Evolutionary conservation across 2,888 invertebrate species (phyloP), one percentile per base, ranked within the genome.

Genomic region (Chrysina gloriosa): DNA sequence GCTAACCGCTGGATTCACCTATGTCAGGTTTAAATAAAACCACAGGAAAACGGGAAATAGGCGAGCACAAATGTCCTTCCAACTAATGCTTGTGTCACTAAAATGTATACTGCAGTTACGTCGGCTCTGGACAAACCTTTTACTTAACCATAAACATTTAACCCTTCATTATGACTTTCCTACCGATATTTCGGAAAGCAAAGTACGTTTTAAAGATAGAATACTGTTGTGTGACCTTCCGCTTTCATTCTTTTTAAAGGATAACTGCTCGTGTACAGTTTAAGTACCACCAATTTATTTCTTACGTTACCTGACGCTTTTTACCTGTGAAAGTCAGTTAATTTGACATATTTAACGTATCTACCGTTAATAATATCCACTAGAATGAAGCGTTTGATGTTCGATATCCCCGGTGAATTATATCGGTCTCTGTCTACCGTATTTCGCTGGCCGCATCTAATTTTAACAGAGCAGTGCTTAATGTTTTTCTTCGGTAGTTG

Each of bases 401-500:
- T 31, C 36, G n/a, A 36, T 64, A 39, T 64, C 31, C 19, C 9
- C 14, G 48, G 21, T 11, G 27, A 50, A n/a, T 14, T 64, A 50
- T 52, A 27, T 50, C 23, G 14, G 16, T 64, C 39, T 61, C 23
- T 29, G 42, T 42, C 27, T 36, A 19, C 7, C 58, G 27, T 27
- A 61, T 61, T 61, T 42, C 42, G 58, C 16, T 42, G 39, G 42
- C 27, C n/a, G 36, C 23, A 27, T 65, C 66, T 67, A 67, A 61
- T 67, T 67, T 67, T 67, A 67, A 48, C 66, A 58, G 54, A 9
- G 48, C 42, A 54, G 45, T 63, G 54, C 52, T 68, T 68, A 64
- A 67, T 68, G 68, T 54, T 42, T 39, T 39, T 36, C 42, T 52
- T 68, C 52, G 42, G 63, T 27, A 23, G 42, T 21, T 34, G 52